Percentiles rank a stretch among this genome's conserved stretches.
Evolutionary conservation across 2,797 vertebrate genomes (phyloP).

Genomic region (Coccyzus lansbergi): DNA sequence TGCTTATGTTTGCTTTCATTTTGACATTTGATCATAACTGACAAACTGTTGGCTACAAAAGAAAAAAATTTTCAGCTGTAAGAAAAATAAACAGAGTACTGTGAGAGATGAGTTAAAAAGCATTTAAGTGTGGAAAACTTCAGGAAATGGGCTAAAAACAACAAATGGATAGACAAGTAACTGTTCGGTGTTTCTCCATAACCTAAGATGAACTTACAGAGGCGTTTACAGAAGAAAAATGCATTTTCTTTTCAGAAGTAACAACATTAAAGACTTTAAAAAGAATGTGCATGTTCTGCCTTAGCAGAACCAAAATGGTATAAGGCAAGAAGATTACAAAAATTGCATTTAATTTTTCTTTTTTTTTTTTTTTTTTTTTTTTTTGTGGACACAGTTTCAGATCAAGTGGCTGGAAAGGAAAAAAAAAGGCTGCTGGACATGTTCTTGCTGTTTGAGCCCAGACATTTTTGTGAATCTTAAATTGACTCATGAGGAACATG

Average conservation of each 20-base stretch:
- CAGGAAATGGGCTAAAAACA: background rate
- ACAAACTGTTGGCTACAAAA: background rate
- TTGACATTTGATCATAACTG: constrained; percentile 18
- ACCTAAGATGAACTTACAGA: background rate
- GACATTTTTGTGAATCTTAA: background rate
- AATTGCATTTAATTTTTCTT: background rate
- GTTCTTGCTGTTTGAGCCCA: background rate
- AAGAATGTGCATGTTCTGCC: background rate
- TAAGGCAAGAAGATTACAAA: background rate
- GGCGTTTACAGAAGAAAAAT: background rate
- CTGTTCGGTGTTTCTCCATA: background rate
- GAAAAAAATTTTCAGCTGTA: constrained; percentile 16
- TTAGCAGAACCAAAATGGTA: background rate
- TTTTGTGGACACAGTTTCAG: background rate
- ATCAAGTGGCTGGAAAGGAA: background rate
- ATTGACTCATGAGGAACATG: background rate
- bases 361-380: background rate
- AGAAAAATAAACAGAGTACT: constrained; percentile 23
- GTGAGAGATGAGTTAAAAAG: background rate
- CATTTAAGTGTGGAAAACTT: background rate
- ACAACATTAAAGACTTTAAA: background rate
- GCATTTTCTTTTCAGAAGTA: background rate
- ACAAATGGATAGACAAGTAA: background rate
- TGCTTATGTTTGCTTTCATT: constrained; percentile 23
- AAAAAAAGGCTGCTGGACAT: background rate